These are phyloP conservation scores for Phalanger gymnotis DNA, from an alignment of 2,797 vertebrate species.

Conservation along the genomic window DNA sequence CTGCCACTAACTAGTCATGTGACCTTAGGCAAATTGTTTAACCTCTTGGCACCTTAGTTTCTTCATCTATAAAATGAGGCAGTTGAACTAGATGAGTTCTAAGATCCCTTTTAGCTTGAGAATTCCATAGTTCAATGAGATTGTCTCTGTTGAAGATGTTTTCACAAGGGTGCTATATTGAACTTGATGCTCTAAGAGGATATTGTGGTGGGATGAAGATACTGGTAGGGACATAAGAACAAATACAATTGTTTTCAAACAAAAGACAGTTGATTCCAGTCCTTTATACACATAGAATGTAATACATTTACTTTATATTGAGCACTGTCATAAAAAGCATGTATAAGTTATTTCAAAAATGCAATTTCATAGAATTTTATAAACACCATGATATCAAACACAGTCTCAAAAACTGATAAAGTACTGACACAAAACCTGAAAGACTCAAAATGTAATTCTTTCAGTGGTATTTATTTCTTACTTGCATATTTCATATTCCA, in stretches of 20 bases:
- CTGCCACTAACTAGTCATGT: background rate
- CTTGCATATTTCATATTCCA: conserved; percentile 87
- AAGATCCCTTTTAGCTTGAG: background rate
- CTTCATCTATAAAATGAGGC: background rate
- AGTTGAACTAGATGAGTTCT: background rate
- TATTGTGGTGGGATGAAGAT: conserved; percentile 53
- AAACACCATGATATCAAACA: conserved; percentile 87
- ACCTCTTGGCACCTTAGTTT: background rate
- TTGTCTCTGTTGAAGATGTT: conserved; percentile 17
- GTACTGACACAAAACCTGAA: conserved; percentile 83
- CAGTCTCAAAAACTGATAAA: conserved; percentile 86
- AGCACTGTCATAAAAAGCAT: conserved; percentile 84
- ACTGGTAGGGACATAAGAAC: conserved; percentile 59
- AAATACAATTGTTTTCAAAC: conserved; percentile 67
- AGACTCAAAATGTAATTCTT: conserved; percentile 78
- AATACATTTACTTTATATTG: conserved; percentile 79
- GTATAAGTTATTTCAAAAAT: conserved; percentile 83
- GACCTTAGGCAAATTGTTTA: background rate
- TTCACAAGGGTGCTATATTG: conserved; percentile 47
- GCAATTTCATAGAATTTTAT: conserved; percentile 84
- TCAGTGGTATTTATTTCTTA: conserved; percentile 82
- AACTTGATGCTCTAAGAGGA: conserved; percentile 34
- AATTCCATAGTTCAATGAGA: background rate
- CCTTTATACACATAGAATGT: conserved; percentile 80
- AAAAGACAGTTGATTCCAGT: conserved; percentile 73